phyloP scores from a whole-genome alignment of 2,113 vertebrate species.

The Hydrolagus affinis region DNA sequence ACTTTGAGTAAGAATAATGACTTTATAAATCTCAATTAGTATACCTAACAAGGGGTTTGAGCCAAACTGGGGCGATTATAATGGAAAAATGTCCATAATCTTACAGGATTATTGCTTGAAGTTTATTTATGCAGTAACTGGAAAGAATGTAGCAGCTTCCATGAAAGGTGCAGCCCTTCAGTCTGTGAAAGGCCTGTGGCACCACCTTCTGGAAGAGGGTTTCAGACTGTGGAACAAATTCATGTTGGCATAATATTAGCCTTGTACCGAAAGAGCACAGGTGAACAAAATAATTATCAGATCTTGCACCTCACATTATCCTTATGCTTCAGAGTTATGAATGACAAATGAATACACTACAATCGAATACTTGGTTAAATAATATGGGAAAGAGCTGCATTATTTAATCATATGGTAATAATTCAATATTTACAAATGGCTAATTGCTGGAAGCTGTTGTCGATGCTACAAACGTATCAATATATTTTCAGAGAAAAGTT shows the following conservation, averaged over 20 bases:
- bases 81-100: neutral
- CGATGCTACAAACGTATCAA: too few relatives aligned
- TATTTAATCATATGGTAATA: neutral
- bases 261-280: slow-evolving; percentile 8
- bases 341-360: neutral
- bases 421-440: neutral
- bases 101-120: neutral
- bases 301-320: neutral
- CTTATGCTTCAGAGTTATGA: neutral
- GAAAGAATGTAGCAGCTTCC: neutral
- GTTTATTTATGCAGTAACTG: neutral
- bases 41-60: too few relatives aligned
- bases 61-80: neutral
- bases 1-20: neutral
- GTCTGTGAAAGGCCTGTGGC: slow-evolving; percentile 50
- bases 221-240: slow-evolving; percentile 41
- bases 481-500: too few relatives aligned
- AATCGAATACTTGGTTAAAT: neutral
- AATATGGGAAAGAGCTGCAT: neutral
- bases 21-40: neutral
- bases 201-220: slow-evolving; percentile 56
- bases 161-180: neutral
- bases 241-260: slow-evolving; percentile 33
- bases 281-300: neutral
- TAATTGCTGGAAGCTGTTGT: too few relatives aligned